These are phyloP conservation scores for Axinella damicornis DNA, from an alignment of 37 sponge, comb jelly and placozoan species.

Conservation along the genomic window DNA sequence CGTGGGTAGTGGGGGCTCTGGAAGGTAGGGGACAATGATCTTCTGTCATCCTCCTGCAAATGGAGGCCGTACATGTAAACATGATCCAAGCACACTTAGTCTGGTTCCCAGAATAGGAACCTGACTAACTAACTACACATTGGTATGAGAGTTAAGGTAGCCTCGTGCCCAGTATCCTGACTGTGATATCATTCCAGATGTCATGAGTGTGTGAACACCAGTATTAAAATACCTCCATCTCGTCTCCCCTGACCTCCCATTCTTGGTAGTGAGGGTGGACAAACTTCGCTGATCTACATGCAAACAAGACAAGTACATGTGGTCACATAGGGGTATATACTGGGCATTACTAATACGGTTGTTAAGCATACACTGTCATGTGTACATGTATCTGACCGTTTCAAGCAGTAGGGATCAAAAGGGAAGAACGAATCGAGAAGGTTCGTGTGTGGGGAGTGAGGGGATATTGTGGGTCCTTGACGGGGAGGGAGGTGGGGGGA, in stretches of 20 bases:
- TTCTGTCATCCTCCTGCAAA: slow-evolving; percentile 5
- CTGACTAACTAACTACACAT: too few relatives aligned
- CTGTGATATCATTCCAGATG: too few relatives aligned
- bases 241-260: too few relatives aligned
- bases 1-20: background rate
- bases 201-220: too few relatives aligned
- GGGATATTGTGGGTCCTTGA: background rate
- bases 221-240: too few relatives aligned
- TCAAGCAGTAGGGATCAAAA: slow-evolving; percentile 83
- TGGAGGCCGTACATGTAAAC: too few relatives aligned
- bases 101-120: too few relatives aligned
- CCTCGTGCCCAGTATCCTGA: too few relatives aligned
- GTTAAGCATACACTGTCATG: too few relatives aligned
- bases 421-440: slow-evolving; percentile 82
- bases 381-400: slow-evolving; percentile 48
- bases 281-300: slow-evolving; percentile 46
- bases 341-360: too few relatives aligned
- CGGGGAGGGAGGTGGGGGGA: background rate
- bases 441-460: background rate
- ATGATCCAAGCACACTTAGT: too few relatives aligned
- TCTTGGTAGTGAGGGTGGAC: slow-evolving; percentile 49
- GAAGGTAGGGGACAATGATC: background rate
- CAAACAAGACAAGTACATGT: background rate
- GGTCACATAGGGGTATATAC: background rate
- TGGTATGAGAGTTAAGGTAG: too few relatives aligned